These are phyloP conservation scores for Spea multiplicata DNA, from an alignment of 2,113 vertebrate species.

Conservation along the genomic window DNA sequence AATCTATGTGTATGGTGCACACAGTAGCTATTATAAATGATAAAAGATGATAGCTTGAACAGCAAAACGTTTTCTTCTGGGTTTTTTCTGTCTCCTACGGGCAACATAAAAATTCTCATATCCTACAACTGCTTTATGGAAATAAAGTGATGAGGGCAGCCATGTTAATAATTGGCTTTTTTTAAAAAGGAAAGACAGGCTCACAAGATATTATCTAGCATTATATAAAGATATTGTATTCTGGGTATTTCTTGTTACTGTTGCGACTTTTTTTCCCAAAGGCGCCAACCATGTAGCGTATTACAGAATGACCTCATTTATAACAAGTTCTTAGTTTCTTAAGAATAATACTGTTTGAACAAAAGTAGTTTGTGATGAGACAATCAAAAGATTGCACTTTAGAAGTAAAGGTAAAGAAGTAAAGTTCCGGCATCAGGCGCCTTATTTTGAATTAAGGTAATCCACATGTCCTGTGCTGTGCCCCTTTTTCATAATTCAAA, in stretches of 20 bases:
- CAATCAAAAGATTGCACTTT: too few relatives aligned
- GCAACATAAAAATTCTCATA: constrained; percentile 21
- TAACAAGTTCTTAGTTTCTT: neutral
- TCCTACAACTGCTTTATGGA: constrained; percentile 20
- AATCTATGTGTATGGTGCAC: constrained; percentile 1
- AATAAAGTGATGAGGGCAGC: constrained; percentile 15
- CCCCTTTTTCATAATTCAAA: too few relatives aligned
- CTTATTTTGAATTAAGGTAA: too few relatives aligned
- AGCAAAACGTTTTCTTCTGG: constrained; percentile 1
- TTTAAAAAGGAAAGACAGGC: neutral
- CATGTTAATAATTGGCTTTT: constrained; percentile 20
- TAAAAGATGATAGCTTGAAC: neutral
- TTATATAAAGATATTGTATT: neutral
- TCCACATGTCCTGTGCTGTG: too few relatives aligned
- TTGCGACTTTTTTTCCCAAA: neutral
- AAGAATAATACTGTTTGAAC: neutral
- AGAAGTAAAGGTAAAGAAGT: too few relatives aligned
- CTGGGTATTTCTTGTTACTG: constrained; percentile 1
- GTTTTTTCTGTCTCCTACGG: constrained; percentile 20
- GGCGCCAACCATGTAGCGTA: too few relatives aligned
- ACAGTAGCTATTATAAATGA: constrained; percentile 22
- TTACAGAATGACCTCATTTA: neutral
- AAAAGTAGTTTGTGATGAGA: too few relatives aligned
- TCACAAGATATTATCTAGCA: constrained; percentile 7
- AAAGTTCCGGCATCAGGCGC: too few relatives aligned